phyloP scores from a whole-genome alignment of 2,113 vertebrate genomes.

The Cyanoderma ruficeps region DNA sequence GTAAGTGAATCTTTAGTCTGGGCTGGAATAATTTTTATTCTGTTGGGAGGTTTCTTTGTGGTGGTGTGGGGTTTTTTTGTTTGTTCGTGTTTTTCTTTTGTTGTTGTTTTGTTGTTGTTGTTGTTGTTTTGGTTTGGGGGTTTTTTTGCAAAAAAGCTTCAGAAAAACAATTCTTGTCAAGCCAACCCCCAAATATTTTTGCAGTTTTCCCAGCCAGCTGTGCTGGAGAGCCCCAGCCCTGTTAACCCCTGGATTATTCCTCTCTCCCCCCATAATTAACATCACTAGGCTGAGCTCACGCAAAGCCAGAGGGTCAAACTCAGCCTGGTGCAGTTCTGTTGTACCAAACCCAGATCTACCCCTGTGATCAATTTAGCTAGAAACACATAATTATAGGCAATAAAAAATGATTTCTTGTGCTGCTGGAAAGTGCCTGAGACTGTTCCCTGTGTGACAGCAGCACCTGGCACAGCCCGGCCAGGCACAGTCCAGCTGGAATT shows the following conservation, averaged over 20 bases:
- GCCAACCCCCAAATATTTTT: background rate
- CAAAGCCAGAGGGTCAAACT: background rate
- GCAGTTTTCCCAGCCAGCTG: background rate
- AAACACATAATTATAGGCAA: background rate
- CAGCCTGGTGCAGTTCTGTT: background rate
- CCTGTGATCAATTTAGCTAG: background rate
- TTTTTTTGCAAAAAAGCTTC: background rate
- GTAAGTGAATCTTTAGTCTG: fast-evolving
- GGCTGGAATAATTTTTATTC: background rate
- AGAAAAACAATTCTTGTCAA: background rate
- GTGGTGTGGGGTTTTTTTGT: background rate
- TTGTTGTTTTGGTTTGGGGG: background rate
- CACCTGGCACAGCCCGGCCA: fast-evolving
- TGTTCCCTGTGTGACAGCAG: background rate
- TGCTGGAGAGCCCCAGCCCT: background rate
- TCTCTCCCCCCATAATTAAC: background rate
- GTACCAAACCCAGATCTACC: background rate
- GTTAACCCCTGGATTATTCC: background rate
- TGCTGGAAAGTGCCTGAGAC: background rate
- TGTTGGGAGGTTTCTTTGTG: background rate
- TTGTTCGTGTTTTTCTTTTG: too few relatives aligned
- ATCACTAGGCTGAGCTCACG: background rate
- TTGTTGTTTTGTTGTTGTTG: too few relatives aligned
- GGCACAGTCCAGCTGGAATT: background rate
- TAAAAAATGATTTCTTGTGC: background rate